Evolutionary conservation across 2,888 invertebrate species (phyloP), one percentile per base, ranked within the genome.

Genomic region (Enchytraeus crypticus): DNA sequence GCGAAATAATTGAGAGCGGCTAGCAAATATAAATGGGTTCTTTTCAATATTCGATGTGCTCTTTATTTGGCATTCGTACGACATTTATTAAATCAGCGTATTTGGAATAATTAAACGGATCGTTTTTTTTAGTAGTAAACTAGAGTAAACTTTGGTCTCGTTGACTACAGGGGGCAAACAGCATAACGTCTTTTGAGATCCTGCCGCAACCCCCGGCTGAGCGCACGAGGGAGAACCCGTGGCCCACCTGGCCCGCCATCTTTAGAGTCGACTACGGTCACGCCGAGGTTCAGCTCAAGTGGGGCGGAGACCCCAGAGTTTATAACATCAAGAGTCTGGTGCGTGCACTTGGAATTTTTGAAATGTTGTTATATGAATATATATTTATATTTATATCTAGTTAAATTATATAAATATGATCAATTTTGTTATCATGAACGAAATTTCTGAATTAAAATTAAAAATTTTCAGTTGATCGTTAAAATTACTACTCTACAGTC

Each of bases 231-330:
- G 92, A 92, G 78, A 98, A 98, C 81, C 97, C 97, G 0, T 98
- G 98, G 98, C 98, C 97, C 2, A 92, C 96, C 76, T 98, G 91
- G 88, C 97, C 97, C 0, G 84, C 90, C 74, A 89, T 95, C 29
- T 96, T 97, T 84, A 87, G 89, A 71, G 89, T 96, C 29, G 98
- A 98, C 80, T 98, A 98, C 76, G 98, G 98, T 0, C 97, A 98
- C 74, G 96, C 97, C 73, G 98, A 98, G 81, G 92, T 90, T 1
- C 86, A 87, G 74, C 84, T 90, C n/a, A 76, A 74, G 65, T 75
- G 72, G 70, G 76, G 76, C 3, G 65, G 71, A 45, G 97, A 98
- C 81, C 98, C 97, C 1, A 84, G 97, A 59, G 87, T 88, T 72
- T 98, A 91, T 82, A 89, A 88, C 67, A 91, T 93, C 56, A 85